Evolutionary conservation across 2,797 vertebrate species (phyloP), one percentile per base, ranked within the genome.

Genomic region (Rhinogobio ventralis): DNA sequence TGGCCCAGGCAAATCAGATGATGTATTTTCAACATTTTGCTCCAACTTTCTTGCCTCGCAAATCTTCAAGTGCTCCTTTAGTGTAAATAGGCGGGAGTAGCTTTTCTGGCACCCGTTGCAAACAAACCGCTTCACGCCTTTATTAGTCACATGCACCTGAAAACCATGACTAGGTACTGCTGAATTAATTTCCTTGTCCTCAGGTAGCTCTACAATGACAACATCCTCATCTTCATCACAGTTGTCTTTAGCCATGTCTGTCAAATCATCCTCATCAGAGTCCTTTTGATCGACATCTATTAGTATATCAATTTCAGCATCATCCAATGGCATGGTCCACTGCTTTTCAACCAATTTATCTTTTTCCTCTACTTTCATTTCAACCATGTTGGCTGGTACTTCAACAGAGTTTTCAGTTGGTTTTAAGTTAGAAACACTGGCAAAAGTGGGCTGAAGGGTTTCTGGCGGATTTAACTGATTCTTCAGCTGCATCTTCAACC

Each of bases 11-110:
- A 80, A 20, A 67, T 91, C 87, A 19, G 86, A 68, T 2, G 82
- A 28, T 15, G 76, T 11, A 13, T 45, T 62, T 20, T 86, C 84
- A 10, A 66, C 72, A 46, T 85, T 76, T 36, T 86, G 82, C 14
- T 82, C 55, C 88, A 90, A 83, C 68, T 33, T 79, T 19, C 90
- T 57, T 30, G 88, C 64, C 69, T 94, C 87, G 91, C 96, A 93
- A 9, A 95, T 88, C 49, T 91, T 92, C n/a, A 96, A 92, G 85
- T 97, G 96, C 5, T 95, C 93, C n/a, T 94, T 95, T 73, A 96
- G 86, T 25, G 93, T 95, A 30, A 91, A 92, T 0, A 91, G 89
- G 0, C 94, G 92, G 45, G 94, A 94, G 67, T 95, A 96, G 28
- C 93, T 95, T 90, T 93, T 95, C 81, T 94, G 94, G 89, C 95